These are phyloP conservation scores for Glomeris maerens DNA, from an alignment of 1,140 invertebrate species.

Conservation along the genomic window DNA sequence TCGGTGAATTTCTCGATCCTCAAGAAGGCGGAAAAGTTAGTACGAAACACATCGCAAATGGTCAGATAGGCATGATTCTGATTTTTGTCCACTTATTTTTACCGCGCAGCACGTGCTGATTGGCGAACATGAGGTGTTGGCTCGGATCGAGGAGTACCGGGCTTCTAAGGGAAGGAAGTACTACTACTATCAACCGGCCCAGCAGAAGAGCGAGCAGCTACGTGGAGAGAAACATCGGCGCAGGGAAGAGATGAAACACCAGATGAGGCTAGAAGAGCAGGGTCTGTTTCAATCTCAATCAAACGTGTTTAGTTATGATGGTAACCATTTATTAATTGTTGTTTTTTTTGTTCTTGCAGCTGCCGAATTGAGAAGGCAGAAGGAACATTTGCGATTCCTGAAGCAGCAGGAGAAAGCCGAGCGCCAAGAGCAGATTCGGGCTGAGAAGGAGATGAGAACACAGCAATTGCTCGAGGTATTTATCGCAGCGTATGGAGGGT, in stretches of 20 bases:
- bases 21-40: conserved; percentile 35
- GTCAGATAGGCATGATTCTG: too few species aligned
- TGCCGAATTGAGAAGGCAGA: conserved; percentile 26
- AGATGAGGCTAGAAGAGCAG: conserved; percentile 29
- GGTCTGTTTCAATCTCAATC: conserved; percentile 13
- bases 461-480: conserved; percentile 50
- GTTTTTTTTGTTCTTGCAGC: conserved; percentile 10
- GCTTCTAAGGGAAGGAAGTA: conserved; percentile 22
- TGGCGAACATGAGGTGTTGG: conserved; percentile 27
- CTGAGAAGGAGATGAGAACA: conserved; percentile 56
- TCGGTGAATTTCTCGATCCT: conserved; percentile 75
- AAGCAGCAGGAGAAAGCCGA: conserved; percentile 64
- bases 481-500: conserved; percentile 4
- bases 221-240: conserved; percentile 18
- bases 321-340: conserved; percentile 7
- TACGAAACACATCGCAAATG: too few species aligned
- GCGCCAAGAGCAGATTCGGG: conserved; percentile 53
- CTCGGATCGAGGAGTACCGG: conserved; percentile 24
- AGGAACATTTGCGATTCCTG: conserved; percentile 42
- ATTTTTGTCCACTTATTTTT: background rate
- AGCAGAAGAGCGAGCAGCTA: conserved; percentile 30
- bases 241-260: conserved; percentile 17
- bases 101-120: conserved; percentile 15
- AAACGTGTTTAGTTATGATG: too few species aligned
- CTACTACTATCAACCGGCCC: conserved; percentile 28